phyloP scores from a whole-genome alignment of 2,888 invertebrate species.

The Sinohyriopsis cumingii region DNA sequence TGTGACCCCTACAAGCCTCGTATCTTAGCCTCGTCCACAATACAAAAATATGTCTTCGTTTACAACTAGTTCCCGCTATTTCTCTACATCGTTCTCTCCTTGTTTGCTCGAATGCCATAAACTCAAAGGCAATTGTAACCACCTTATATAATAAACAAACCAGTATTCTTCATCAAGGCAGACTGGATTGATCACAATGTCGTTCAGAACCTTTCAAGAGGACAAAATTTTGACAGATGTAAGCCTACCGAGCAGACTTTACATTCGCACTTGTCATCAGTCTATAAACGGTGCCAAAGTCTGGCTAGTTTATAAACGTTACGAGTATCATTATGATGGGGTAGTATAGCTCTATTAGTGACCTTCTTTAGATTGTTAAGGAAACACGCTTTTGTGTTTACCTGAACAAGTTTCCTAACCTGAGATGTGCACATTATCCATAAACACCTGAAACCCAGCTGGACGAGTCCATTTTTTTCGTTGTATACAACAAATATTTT shows the following conservation, averaged over 20 bases:
- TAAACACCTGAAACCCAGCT: constrained; percentile 14
- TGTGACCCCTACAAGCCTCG: constrained; percentile 3
- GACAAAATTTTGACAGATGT: constrained; percentile 4
- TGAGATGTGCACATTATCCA: neutral
- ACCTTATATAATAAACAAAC: too few relatives aligned
- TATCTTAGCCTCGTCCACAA: constrained; percentile 18
- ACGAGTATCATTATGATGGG: too few relatives aligned
- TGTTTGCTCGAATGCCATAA: too few relatives aligned
- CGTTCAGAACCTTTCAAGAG: neutral
- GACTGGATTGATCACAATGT: too few relatives aligned
- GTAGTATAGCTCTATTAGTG: too few relatives aligned
- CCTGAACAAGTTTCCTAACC: too few relatives aligned
- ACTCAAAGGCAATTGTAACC: too few relatives aligned
- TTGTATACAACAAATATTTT: constrained; percentile 1
- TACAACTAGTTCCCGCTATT: constrained; percentile 30
- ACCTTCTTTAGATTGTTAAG: too few relatives aligned
- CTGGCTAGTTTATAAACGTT: neutral
- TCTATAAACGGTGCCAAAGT: neutral
- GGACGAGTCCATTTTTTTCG: constrained; percentile 30
- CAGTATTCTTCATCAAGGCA: too few relatives aligned
- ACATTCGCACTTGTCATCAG: neutral
- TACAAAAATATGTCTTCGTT: constrained; percentile 24
- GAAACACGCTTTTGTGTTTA: too few relatives aligned
- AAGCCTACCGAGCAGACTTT: constrained; percentile 1
- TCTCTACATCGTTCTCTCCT: constrained; percentile 3